Percentiles rank a stretch among this genome's conserved stretches.
Conservation (phyloP, 2,888 invertebrate species). For the Thymelicus sylvestris region DNA sequence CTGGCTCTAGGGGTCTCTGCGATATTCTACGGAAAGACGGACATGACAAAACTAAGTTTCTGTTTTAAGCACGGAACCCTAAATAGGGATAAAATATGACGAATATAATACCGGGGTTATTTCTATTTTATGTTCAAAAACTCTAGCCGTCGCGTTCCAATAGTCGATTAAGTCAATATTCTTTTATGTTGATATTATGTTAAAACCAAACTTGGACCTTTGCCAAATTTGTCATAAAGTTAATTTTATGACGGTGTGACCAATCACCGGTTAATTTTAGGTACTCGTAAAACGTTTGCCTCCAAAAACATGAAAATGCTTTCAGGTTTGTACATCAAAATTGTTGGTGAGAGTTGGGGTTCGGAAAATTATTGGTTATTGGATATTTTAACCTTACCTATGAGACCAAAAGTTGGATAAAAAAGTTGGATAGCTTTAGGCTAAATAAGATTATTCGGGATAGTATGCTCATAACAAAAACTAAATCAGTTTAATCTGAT, state of each 20-base stretch:
- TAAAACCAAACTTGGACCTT: neutral
- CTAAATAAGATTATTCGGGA: too few species aligned
- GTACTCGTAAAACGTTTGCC: neutral
- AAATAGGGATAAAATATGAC: too few species aligned
- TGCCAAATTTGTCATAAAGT: conserved; percentile 6
- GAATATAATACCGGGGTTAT: too few species aligned
- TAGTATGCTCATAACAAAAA: too few species aligned
- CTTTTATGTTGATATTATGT: neutral
- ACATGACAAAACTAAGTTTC: too few species aligned
- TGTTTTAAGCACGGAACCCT: too few species aligned
- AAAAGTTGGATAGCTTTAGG: too few species aligned
- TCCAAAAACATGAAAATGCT: conserved; percentile 6
- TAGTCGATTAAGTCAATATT: neutral
- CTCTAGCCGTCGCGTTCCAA: neutral
- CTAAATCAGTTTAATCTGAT: neutral
- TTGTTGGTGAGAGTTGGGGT: neutral
- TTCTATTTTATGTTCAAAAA: too few species aligned
- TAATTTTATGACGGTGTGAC: neutral
- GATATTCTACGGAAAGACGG: too few species aligned
- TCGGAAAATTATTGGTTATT: neutral
- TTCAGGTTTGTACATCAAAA: neutral
- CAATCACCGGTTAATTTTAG: neutral
- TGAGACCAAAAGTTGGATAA: too few species aligned
- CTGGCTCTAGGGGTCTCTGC: too few species aligned
- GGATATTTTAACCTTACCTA: too few species aligned